Conservation (phyloP, 1,140 invertebrate genomes). For the Drosophila lowei region DNA sequence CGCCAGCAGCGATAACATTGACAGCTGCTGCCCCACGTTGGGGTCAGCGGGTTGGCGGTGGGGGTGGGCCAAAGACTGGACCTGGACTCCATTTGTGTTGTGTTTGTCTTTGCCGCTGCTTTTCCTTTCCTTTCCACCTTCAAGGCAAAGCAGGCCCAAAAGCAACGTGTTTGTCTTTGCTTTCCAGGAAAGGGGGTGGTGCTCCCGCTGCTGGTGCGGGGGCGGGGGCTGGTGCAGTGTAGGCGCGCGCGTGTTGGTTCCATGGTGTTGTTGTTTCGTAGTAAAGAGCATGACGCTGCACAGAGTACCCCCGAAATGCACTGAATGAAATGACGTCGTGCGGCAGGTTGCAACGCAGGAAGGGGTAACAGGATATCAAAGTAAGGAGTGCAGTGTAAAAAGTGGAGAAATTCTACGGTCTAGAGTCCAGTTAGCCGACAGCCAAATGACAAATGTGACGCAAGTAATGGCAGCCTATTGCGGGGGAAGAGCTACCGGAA, state of each 20-base stretch:
- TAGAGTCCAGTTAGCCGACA: neutral
- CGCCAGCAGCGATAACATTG: conserved; percentile 67
- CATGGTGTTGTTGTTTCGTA: conserved; percentile 42
- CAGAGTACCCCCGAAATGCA: conserved; percentile 28
- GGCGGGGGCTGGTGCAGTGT: conserved; percentile 14
- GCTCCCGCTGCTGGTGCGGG: neutral
- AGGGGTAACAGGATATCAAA: neutral
- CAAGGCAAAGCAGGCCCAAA: conserved; percentile 59
- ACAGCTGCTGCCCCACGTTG: conserved; percentile 60
- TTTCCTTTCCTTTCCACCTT: conserved; percentile 32
- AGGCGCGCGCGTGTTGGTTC: conserved; percentile 67
- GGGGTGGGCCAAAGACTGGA: conserved; percentile 18
- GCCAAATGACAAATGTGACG: conserved; percentile 28
- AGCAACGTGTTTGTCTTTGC: conserved; percentile 76
- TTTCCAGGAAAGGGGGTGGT: conserved; percentile 51
- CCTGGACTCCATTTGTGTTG: conserved; percentile 10
- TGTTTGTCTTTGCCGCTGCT: conserved; percentile 57
- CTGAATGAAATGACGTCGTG: conserved; percentile 73
- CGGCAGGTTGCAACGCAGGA: conserved; percentile 1
- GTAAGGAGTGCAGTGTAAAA: conserved; percentile 6
- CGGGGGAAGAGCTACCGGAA: neutral
- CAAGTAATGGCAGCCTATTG: neutral
- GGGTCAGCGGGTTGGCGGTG: conserved; percentile 51
- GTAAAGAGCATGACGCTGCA: conserved; percentile 73
- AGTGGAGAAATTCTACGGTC: neutral